Conservation (phyloP, 2,113 vertebrate species). For the Columba janthina region DNA sequence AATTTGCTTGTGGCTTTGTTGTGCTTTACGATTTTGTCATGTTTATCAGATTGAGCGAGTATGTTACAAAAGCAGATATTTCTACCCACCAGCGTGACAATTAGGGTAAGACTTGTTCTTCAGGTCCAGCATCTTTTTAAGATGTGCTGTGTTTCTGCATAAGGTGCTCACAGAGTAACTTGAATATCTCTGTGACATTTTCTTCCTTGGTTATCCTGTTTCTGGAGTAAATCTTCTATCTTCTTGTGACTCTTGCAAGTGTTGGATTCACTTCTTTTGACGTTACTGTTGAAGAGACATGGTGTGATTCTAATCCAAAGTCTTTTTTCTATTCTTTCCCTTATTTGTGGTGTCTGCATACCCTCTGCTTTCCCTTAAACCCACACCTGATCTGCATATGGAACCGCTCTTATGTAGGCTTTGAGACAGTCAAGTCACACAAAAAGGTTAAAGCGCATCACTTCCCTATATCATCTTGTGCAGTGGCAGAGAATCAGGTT, state of each 20-base stretch:
- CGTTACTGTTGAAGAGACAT: background rate
- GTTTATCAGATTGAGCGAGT: background rate
- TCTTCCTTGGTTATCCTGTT: background rate
- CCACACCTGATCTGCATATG: no score
- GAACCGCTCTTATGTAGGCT: background rate
- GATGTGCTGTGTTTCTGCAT: background rate
- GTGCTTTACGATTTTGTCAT: background rate
- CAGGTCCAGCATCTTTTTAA: background rate
- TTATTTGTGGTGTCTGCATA: accelerated
- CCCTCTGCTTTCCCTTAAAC: background rate
- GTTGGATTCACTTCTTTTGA: background rate
- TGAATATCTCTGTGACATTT: background rate
- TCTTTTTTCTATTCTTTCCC: background rate
- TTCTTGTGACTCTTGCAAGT: background rate
- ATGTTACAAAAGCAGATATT: background rate
- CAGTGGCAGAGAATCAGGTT: background rate
- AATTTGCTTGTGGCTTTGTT: background rate
- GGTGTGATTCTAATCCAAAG: background rate
- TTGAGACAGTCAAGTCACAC: background rate
- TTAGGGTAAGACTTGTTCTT: background rate
- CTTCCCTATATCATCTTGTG: background rate
- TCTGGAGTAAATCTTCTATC: background rate
- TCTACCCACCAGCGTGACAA: background rate
- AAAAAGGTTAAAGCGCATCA: background rate
- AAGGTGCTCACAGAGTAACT: background rate